These are phyloP conservation scores for Rousettus leschenaultii DNA, from an alignment of 2,113 vertebrate species.

Conservation along the genomic window DNA sequence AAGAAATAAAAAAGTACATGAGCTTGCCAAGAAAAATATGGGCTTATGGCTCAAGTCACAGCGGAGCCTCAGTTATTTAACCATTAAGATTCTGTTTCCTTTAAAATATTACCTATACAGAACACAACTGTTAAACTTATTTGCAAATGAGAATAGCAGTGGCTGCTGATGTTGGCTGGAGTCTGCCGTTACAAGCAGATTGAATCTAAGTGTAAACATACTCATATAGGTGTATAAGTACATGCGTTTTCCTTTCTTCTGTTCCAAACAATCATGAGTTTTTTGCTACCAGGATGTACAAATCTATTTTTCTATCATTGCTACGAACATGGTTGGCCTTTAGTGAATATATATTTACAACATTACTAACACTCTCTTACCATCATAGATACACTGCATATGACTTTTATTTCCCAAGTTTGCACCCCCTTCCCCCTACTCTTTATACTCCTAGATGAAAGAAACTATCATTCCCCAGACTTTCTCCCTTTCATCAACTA, in stretches of 20 bases:
- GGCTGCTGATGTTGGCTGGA: neutral
- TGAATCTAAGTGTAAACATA: neutral
- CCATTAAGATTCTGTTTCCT: slow-evolving; percentile 34
- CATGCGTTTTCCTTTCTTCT: neutral
- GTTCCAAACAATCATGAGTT: neutral
- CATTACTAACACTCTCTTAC: neutral
- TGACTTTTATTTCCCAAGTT: neutral
- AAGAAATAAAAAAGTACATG: neutral
- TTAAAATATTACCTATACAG: neutral
- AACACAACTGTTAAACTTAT: neutral
- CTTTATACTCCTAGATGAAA: neutral
- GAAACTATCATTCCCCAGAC: neutral
- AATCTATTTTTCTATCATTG: neutral
- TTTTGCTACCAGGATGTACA: neutral
- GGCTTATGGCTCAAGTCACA: neutral
- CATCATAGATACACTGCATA: neutral
- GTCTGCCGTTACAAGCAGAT: neutral
- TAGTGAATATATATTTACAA: neutral
- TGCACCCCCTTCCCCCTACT: neutral
- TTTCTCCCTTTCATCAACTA: neutral
- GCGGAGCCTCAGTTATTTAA: neutral
- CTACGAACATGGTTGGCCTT: neutral
- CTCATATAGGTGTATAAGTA: neutral
- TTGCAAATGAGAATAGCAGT: neutral
- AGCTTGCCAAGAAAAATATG: neutral